Base-by-base conservation (phyloP, 2,797 vertebrate genomes). In the Oryzias sinensis region DNA sequence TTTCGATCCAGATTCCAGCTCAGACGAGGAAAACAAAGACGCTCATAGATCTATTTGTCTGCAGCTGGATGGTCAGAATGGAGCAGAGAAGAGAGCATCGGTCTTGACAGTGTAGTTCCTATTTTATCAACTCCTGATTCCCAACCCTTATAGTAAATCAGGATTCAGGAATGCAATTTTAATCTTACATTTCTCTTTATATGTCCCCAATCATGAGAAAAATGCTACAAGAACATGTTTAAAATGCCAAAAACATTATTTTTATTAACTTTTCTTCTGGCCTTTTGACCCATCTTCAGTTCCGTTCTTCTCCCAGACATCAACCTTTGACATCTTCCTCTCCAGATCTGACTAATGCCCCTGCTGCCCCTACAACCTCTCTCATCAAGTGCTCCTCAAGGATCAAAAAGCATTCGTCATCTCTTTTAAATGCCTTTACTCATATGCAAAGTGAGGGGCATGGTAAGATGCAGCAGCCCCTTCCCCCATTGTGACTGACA, bases 401-500 rank as follows among this genome's bases (percentile, higher is more conserved):
- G 74, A 80, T 77, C 61, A 80, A 65, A 65, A 79, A 65, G 50
- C 55, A 27, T 56, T 80, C 76, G 65, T 65, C 59, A 56, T 54
- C 59, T 76, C 62, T 72, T 79, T 64, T 68, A 59, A 64, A 63
- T 47, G 53, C 62, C 65, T 9, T 44, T 49, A 63, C 60, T 69
- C 55, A 33, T 68, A 65, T 71, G 62, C 59, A 43, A 47, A 53
- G 65, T 46, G 58, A 4, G 53, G 5, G 27, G 55, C 46, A 64
- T 81, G 87, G 68, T 78, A 62, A 71, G 77, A 72, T 55, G 51
- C 37, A 45, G 37, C 67, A 47, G 53, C 83, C 91, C 93, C 88
- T 92, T 93, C 92, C 93, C 93, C 82, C 75, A 29, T 62, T 83
- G 74, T 92, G 93, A 93, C 88, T 94, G 94, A 95, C 94, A 93